phyloP scores from a whole-genome alignment of 2,797 vertebrate species.

The Ctenochaetus hawaiiensis region DNA sequence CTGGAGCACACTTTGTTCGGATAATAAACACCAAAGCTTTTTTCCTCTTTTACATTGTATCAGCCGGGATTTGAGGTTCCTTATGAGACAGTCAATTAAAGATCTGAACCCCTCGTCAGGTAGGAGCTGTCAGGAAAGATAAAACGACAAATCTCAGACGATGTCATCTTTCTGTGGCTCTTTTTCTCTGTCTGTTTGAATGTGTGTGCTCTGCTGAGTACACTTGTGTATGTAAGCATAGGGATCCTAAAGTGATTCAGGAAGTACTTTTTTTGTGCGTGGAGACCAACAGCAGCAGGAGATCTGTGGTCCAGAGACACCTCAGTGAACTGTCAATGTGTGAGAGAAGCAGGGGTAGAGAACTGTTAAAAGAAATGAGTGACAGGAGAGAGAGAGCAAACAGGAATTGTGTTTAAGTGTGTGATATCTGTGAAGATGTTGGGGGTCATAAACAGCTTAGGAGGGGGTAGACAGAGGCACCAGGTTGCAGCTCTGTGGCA shows the following conservation, averaged over 20 bases:
- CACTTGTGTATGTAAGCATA: slow-evolving; percentile 12
- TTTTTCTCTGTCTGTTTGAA: slow-evolving; percentile 25
- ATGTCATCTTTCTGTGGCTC: slow-evolving; percentile 42
- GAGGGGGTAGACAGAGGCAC: slow-evolving; percentile 32
- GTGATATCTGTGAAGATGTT: slow-evolving; percentile 34
- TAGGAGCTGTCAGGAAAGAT: slow-evolving; percentile 57
- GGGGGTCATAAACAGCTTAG: slow-evolving; percentile 50
- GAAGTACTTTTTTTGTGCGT: slow-evolving; percentile 12
- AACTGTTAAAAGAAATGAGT: slow-evolving; percentile 28
- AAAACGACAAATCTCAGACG: slow-evolving; percentile 52
- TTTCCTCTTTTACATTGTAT: neutral
- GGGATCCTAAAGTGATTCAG: neutral
- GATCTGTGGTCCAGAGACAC: slow-evolving; percentile 42
- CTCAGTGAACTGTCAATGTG: slow-evolving; percentile 43
- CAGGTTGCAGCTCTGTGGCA: slow-evolving; percentile 56
- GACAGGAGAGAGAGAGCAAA: slow-evolving; percentile 37
- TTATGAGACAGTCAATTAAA: slow-evolving; percentile 73
- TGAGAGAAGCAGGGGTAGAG: slow-evolving; percentile 33
- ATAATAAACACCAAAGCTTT: slow-evolving; percentile 24
- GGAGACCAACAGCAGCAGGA: slow-evolving; percentile 32
- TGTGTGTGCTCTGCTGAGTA: slow-evolving; percentile 19
- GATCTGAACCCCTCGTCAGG: slow-evolving; percentile 65
- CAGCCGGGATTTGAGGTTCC: slow-evolving; percentile 52
- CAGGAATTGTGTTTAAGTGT: slow-evolving; percentile 42
- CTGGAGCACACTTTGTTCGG: slow-evolving; percentile 35